Conservation (phyloP, 2,797 vertebrate species). For the Enteromius radiatus region DNA sequence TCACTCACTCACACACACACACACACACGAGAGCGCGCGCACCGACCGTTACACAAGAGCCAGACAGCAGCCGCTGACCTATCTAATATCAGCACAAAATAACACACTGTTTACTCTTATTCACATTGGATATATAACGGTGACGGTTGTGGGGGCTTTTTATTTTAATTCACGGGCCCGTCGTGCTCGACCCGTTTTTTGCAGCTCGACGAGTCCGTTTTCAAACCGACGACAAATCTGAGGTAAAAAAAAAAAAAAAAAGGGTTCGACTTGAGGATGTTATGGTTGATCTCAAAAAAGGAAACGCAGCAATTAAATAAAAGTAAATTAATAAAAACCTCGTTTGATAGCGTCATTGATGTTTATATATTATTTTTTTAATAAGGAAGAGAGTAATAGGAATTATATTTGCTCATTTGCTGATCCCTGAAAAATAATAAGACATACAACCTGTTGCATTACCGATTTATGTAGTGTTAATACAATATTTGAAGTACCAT, state of each 20-base stretch:
- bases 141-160: neutral
- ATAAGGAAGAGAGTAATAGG: neutral
- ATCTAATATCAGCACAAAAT: constrained; percentile 57
- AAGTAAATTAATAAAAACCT: neutral
- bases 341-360: neutral
- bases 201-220: constrained; percentile 16
- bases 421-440: constrained; percentile 10
- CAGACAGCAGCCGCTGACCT: constrained; percentile 53
- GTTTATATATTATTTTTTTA: neutral
- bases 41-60: constrained; percentile 72
- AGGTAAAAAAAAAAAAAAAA: neutral
- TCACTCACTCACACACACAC: constrained; percentile 36
- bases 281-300: neutral
- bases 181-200: constrained; percentile 24
- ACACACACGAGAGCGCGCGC: neutral
- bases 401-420: constrained; percentile 3
- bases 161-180: neutral
- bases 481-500: neutral
- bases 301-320: neutral
- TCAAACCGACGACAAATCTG: constrained; percentile 17
- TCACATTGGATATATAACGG: constrained; percentile 1
- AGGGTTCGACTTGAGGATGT: neutral
- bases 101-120: neutral
- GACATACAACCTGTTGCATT: neutral
- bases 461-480: neutral